A percentile compares a stretch with the other conserved stretches of the same genome.
Evolutionary conservation across 2,113 vertebrate species (phyloP).

Genomic region (Malurus alboscapulatus): DNA sequence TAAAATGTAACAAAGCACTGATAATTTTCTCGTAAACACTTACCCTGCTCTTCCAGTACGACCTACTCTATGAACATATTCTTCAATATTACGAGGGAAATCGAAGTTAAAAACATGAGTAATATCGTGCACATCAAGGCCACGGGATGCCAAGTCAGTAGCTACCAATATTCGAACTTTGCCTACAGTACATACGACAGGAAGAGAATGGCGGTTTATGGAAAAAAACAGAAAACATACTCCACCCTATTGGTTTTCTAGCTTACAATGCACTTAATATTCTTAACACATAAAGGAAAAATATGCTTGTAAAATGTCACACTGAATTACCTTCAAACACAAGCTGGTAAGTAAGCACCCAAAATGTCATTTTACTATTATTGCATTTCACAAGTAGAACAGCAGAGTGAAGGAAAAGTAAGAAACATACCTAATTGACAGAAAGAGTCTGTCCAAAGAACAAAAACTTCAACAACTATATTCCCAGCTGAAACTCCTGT

Average conservation of each 20-base stretch:
- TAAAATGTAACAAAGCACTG: not conserved
- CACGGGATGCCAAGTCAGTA: slow-evolving; percentile 93
- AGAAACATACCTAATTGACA: not conserved
- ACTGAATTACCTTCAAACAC: not conserved
- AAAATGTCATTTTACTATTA: not conserved
- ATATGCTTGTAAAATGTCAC: not conserved
- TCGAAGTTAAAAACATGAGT: slow-evolving; percentile 95
- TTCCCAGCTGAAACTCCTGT: not conserved
- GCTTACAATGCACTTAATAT: not conserved
- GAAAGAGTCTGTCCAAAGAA: not conserved
- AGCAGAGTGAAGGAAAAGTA: not conserved
- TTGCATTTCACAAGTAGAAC: not conserved
- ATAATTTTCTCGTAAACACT: not conserved
- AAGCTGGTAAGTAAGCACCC: not conserved
- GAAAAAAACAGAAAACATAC: not conserved
- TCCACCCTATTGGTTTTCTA: not conserved
- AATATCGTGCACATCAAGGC: slow-evolving; percentile 90
- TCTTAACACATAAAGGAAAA: not conserved
- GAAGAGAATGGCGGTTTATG: not conserved
- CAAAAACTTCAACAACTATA: not conserved
- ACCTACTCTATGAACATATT: slow-evolving; percentile 94
- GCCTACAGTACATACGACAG: slow-evolving; percentile 69
- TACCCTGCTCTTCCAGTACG: slow-evolving; percentile 95
- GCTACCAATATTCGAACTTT: slow-evolving; percentile 90
- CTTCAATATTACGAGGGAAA: slow-evolving; percentile 95